Evolutionary conservation across 1,140 invertebrate genomes (phyloP).

Genomic region (Coenobita brevimanus): DNA sequence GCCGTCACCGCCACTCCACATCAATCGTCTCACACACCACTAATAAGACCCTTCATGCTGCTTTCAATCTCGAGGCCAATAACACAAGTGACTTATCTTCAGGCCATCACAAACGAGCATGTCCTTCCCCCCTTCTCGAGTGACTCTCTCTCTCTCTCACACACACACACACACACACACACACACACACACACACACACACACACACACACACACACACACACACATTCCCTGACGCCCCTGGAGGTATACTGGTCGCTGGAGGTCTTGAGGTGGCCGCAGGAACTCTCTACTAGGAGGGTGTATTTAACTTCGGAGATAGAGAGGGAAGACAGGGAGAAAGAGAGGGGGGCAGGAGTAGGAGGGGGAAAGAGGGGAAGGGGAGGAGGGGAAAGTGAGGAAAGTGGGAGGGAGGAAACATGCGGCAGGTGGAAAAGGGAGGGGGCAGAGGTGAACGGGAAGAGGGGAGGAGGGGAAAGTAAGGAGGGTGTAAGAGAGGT

Average conservation of each 20-base stretch:
- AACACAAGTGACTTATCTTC: no score
- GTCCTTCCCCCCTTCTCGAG: not conserved
- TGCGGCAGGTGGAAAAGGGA: not conserved
- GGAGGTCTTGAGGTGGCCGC: no score
- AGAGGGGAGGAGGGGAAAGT: not conserved
- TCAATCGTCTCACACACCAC: no score
- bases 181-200: not conserved
- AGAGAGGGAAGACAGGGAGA: not conserved
- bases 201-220: not conserved
- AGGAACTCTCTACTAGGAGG: no score
- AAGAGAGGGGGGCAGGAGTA: not conserved
- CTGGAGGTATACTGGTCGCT: not conserved
- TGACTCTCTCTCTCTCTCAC: not conserved
- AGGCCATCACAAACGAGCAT: no score
- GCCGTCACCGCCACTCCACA: no score
- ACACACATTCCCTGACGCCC: not conserved
- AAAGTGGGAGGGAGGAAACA: not conserved
- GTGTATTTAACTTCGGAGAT: not conserved
- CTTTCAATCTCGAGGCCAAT: no score
- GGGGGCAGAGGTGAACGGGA: not conserved
- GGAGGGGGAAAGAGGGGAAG: not conserved
- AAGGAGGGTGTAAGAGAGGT: not conserved
- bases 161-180: constrained; percentile 12
- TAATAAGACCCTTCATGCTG: no score
- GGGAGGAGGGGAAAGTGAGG: not conserved